phyloP scores from a whole-genome alignment of 2,888 invertebrate genomes.

The Euzetes globulus region DNA sequence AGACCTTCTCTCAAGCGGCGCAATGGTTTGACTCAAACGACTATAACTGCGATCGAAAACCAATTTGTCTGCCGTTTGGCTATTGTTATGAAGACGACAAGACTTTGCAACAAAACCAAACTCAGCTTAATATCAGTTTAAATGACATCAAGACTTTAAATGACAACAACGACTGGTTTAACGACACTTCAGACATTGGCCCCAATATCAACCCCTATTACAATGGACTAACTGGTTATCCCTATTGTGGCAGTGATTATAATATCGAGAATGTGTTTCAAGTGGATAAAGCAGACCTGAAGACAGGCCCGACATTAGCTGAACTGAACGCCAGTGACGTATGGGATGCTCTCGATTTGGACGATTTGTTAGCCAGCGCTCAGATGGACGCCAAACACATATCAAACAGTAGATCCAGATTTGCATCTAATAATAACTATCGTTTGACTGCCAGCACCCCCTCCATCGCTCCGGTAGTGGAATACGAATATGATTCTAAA shows the following conservation, averaged over 20 bases:
- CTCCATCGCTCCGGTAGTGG: background rate
- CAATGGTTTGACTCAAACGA: background rate
- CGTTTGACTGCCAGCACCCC: background rate
- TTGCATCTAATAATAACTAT: background rate
- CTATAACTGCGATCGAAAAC: background rate
- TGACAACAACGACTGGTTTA: background rate
- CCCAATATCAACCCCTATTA: constrained; percentile 14
- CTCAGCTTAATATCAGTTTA: background rate
- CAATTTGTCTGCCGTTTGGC: constrained; percentile 17
- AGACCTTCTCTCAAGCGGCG: background rate
- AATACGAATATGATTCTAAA: constrained; percentile 19
- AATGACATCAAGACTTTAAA: background rate
- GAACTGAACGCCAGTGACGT: constrained; percentile 75
- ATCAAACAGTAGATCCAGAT: background rate
- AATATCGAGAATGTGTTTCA: constrained; percentile 30
- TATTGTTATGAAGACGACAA: constrained; percentile 25
- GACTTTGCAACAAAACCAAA: background rate
- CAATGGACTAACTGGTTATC: constrained; percentile 21
- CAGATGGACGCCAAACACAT: constrained; percentile 11
- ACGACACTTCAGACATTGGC: background rate
- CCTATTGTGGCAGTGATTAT: background rate
- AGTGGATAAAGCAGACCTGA: constrained; percentile 40
- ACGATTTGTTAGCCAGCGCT: constrained; percentile 29
- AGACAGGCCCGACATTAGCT: constrained; percentile 61
- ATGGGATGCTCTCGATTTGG: constrained; percentile 32